Evolutionary conservation across 92 coral and sea anemone species (phyloP), one percentile per base, ranked within the genome.

Genomic region (Epizoanthus fatuus): DNA sequence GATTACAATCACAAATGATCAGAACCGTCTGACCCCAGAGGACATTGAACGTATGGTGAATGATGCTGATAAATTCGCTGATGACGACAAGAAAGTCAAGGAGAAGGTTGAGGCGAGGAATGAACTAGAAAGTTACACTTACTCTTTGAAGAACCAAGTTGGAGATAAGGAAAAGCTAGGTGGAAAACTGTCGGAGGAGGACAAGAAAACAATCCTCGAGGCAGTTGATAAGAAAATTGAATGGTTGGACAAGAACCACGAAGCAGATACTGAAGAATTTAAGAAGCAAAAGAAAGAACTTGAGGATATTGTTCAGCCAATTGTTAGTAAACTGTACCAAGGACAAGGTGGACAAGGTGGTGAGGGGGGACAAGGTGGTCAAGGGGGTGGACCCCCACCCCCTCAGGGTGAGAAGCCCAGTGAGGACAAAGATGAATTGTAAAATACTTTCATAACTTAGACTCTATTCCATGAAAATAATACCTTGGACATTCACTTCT

Each of bases 91-190:
- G 85, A 86, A 92, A 81, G 98, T 95, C 51, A 97, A 97, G 64
- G 99, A 97, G 60, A 76, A 77, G 29, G 99, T 97, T 49, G 99
- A 97, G 75, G 91, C 99, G 15, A 84, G 95, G 76, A 97, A 97
- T 80, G 99, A 97, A 71, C 89, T 97, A 29, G 99, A 97, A 65
- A 97, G 99, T 88, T 97, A 97, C 75, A 89, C 98, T 4, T 97
- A 97, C 92, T 97, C 99, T 2, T 72, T 97, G 87, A 97, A 97
- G 76, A 97, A 97, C 93, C 99, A 97, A 85, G 86, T 97, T 63
- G 99, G 99, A 11, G 99, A 97, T 63, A 97, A 97, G 79, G 99
- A 97, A 54, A 97, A 97, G 77, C 95, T 97, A 19, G 98, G 99
- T 51, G 99, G 99, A 80, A 97, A 97, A 63, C 92, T 97, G 8